Percentiles rank a stretch among this genome's conserved stretches.
These are phyloP conservation scores for Schizaphis graminum DNA, from an alignment of 2,888 invertebrate species.

Conservation along the genomic window DNA sequence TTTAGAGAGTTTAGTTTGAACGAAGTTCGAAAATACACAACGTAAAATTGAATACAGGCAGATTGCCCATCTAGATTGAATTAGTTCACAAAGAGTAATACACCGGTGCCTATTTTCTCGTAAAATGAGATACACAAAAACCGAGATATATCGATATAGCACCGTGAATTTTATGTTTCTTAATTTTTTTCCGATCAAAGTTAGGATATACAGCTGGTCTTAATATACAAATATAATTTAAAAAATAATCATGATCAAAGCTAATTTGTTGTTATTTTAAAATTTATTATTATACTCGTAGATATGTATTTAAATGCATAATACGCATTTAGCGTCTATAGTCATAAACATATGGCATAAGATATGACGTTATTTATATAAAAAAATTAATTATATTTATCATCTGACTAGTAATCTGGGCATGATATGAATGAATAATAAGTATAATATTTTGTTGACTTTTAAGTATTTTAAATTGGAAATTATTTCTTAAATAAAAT, in stretches of 20 bases:
- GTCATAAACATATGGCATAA: background rate
- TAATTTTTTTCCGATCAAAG: background rate
- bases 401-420: background rate
- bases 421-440: background rate
- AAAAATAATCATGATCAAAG: conserved; percentile 31
- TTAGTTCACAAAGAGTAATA: background rate
- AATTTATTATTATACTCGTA: background rate
- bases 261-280: background rate
- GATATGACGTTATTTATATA: background rate
- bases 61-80: background rate
- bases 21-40: background rate
- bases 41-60: background rate
- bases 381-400: background rate
- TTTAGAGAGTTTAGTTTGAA: background rate
- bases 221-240: background rate
- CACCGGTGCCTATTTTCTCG: background rate
- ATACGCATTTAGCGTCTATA: background rate
- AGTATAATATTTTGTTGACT: background rate
- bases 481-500: background rate
- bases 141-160: background rate
- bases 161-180: background rate
- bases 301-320: background rate
- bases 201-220: background rate
- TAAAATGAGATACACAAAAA: background rate
- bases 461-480: background rate